Conservation (phyloP, 1,140 invertebrate species). For the Drosophila guanche region DNA sequence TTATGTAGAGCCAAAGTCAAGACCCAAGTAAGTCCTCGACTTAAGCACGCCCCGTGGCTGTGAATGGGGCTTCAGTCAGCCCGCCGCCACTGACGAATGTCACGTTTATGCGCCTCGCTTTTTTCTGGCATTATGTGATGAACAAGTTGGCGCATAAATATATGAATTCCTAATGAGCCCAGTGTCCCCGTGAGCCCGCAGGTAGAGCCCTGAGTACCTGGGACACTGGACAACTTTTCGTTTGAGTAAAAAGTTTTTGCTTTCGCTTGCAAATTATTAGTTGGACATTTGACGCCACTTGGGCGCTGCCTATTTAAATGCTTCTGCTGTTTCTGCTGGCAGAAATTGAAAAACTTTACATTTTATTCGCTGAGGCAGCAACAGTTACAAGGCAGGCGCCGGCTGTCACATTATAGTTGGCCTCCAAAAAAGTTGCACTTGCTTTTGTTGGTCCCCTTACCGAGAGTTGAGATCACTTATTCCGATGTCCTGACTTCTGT, state of each 20-base stretch:
- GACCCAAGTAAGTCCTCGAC: slow-evolving; percentile 24
- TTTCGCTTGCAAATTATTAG: slow-evolving; percentile 70
- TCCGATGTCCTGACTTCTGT: background rate
- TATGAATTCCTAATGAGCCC: slow-evolving; percentile 67
- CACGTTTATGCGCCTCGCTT: slow-evolving; percentile 46
- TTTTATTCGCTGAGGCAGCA: slow-evolving; percentile 55
- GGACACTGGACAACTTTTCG: slow-evolving; percentile 13
- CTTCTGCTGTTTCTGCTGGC: slow-evolving; percentile 12
- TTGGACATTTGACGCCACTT: slow-evolving; percentile 66
- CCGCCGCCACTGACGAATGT: slow-evolving; percentile 36
- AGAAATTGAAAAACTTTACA: slow-evolving; percentile 66
- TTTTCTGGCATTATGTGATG: slow-evolving; percentile 34
- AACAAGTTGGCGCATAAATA: slow-evolving; percentile 64
- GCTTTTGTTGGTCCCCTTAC: slow-evolving; percentile 1
- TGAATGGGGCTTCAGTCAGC: no score
- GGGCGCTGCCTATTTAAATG: slow-evolving; percentile 45
- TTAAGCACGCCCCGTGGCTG: slow-evolving; percentile 12
- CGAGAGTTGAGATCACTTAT: background rate
- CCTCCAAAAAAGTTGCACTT: slow-evolving; percentile 4
- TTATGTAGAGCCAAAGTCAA: slow-evolving; percentile 19
- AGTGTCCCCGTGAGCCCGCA: slow-evolving; percentile 1
- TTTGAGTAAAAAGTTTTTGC: slow-evolving; percentile 43
- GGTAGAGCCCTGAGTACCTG: background rate
- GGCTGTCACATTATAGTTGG: background rate
- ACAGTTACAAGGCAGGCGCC: slow-evolving; percentile 24